Evolutionary conservation across 2,888 invertebrate species (phyloP).

Genomic region (Leptura quadrifasciata): DNA sequence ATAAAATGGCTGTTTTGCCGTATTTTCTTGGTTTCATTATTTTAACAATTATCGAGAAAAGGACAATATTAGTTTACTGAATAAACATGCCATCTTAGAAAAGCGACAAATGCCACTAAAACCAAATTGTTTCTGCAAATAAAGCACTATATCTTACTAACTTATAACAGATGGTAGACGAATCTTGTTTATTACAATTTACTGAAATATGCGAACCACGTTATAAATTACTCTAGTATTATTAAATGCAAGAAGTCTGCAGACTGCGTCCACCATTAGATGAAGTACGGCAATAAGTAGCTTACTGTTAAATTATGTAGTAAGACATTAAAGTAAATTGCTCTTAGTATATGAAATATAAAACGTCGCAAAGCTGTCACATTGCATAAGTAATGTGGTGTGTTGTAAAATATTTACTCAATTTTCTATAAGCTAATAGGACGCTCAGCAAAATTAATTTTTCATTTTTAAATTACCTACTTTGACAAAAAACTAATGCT

Average conservation of each 20-base stretch:
- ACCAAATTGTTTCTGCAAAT: constrained; percentile 1
- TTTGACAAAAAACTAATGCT: no score
- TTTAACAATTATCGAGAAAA: no score
- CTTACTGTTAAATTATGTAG: constrained; percentile 2
- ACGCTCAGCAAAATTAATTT: no score
- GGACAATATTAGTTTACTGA: no score
- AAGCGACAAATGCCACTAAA: not conserved
- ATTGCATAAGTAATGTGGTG: not conserved
- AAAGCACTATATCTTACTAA: not conserved
- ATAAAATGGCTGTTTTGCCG: no score
- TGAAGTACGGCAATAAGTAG: not conserved
- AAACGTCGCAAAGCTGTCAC: not conserved
- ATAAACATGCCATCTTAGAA: no score
- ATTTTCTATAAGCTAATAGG: no score
- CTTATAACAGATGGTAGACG: not conserved
- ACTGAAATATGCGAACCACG: not conserved
- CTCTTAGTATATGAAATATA: not conserved
- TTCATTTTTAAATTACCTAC: no score
- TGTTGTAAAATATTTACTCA: not conserved
- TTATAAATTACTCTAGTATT: not conserved
- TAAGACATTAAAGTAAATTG: not conserved
- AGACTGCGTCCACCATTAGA: not conserved
- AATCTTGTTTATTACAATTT: not conserved
- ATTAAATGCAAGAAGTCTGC: not conserved
- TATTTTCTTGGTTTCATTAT: no score